These are phyloP conservation scores for Xiphophorus hellerii DNA, from an alignment of 2,113 vertebrate genomes.

Conservation along the genomic window DNA sequence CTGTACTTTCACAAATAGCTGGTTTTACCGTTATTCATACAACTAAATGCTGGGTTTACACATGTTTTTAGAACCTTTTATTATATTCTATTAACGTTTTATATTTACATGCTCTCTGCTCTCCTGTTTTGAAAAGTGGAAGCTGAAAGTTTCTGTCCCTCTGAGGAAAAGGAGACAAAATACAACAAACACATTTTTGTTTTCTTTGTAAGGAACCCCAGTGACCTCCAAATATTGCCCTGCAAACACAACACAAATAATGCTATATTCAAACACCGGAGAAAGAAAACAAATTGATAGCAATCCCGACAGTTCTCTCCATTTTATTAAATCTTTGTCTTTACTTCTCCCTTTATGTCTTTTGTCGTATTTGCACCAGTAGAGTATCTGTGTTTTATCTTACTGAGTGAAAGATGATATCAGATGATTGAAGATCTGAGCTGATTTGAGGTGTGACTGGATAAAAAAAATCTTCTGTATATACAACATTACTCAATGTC, in stretches of 20 bases:
- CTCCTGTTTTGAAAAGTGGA: too few species aligned
- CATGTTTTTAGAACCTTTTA: too few species aligned
- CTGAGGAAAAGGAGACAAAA: too few species aligned
- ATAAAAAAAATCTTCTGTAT: slow-evolving; percentile 15
- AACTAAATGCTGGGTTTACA: too few species aligned
- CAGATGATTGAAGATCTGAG: slow-evolving; percentile 37
- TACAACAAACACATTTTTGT: too few species aligned
- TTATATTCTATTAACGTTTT: too few species aligned
- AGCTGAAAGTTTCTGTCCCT: too few species aligned
- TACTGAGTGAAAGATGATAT: slow-evolving; percentile 8
- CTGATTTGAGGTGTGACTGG: slow-evolving; percentile 50
- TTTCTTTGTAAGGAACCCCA: neutral
- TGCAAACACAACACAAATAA: neutral
- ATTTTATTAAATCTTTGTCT: slow-evolving; percentile 24
- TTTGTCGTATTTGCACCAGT: slow-evolving; percentile 22
- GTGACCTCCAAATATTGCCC: neutral
- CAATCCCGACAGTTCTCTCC: slow-evolving; percentile 5
- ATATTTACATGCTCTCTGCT: too few species aligned
- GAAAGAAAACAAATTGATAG: slow-evolving; percentile 13
- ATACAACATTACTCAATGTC: slow-evolving; percentile 10
- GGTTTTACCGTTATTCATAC: too few species aligned
- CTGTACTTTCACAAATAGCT: too few species aligned
- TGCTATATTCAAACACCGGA: neutral
- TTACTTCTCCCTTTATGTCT: slow-evolving; percentile 15
- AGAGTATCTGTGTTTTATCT: slow-evolving; percentile 26